Evolutionary conservation across 2,888 invertebrate genomes (phyloP), one percentile per base, ranked within the genome.

Genomic region (Amphipyra berbera): DNA sequence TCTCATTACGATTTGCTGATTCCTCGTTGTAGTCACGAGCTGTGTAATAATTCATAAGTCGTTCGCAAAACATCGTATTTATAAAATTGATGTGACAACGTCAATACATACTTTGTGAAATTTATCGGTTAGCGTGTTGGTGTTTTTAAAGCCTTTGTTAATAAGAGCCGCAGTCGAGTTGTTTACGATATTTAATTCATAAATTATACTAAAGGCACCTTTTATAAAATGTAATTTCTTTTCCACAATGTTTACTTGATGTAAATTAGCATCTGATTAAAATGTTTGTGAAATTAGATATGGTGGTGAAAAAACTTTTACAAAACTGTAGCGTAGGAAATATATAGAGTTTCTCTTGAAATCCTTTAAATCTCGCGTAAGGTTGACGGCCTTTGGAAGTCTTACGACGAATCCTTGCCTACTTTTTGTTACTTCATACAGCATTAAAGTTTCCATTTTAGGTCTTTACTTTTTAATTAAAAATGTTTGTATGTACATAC

Each of bases 1-100:
- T 87, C 90, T 90, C 84, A 89, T 92, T 91, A 90, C 84, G 82
- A 85, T 84, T 87, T 88, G 79, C 82, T 79, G 85, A 88, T 88
- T 89, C 71, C 79, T 81, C 80, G 75, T 75, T 61, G 73, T 73
- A 73, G 68, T 79, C 73, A 79, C 76, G 74, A 82, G 82, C 76
- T 82, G 73, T 70, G 76, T 82, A 84, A 86, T 83, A 84, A 85
- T 85, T 88, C 83, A 86, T 85, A 85, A 85, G 82, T 82, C 75
- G 52, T 68, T 74, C 63, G 73, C 72, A 74, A 78, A 76, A 80
- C 71, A 78, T 68, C 72, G 72, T 72, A 72, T 73, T 74, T 74
- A 46, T 54, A 64, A 68, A 64, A 55, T 55, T 58, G 42, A 60
- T 60, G 64, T 52, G 78, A 73, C 74, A 64, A 62, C 49, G 48